Evolutionary conservation across 2,113 vertebrate species (phyloP).

Genomic region (Acrocephalus kingi): DNA sequence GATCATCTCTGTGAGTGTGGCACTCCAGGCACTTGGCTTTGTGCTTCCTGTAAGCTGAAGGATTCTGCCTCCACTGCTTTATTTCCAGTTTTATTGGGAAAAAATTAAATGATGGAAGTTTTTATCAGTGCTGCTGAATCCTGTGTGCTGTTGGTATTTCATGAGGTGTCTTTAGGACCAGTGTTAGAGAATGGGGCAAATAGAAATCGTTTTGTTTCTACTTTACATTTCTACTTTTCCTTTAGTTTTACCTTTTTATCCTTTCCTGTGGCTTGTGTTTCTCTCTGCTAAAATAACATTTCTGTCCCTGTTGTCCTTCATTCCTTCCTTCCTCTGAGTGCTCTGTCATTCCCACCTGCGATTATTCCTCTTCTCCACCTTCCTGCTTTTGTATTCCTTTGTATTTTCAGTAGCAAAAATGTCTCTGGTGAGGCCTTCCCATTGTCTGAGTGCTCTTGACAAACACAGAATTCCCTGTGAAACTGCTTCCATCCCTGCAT

Average conservation of each 20-base stretch:
- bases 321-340: background rate
- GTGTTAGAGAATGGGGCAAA: background rate
- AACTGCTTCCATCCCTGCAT: background rate
- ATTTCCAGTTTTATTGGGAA: background rate
- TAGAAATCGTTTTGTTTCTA: accelerated
- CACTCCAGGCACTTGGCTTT: background rate
- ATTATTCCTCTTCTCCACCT: background rate
- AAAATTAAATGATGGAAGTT: accelerated
- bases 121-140: background rate
- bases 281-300: background rate
- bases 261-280: background rate
- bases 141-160: background rate
- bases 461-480: background rate
- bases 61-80: background rate
- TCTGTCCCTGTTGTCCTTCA: background rate
- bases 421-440: background rate
- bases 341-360: background rate
- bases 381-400: background rate
- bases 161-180: background rate
- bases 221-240: background rate
- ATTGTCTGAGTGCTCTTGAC: background rate
- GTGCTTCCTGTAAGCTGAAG: background rate
- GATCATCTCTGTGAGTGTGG: background rate
- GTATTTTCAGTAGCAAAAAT: background rate
- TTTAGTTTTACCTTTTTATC: background rate